phyloP scores from a whole-genome alignment of 2,888 invertebrate species.

The Spodoptera exigua region DNA sequence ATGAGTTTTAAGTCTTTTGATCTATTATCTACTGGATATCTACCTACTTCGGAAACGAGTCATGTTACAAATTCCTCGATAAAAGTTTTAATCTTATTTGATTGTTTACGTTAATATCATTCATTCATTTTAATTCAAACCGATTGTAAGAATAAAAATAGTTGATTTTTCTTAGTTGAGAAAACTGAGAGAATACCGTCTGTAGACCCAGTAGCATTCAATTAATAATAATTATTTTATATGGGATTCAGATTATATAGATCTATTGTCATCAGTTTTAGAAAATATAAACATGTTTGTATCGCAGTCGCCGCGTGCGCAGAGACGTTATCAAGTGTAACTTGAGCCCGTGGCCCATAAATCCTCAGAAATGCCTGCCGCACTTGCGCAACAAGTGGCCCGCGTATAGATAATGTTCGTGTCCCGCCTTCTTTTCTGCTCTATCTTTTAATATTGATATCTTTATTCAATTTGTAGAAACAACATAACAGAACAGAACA shows the following conservation, averaged over 20 bases:
- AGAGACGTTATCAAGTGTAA: conserved; percentile 84
- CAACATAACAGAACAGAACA: no score
- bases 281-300: conserved; percentile 72
- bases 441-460: conserved; percentile 64
- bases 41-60: not conserved
- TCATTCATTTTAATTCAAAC: no score
- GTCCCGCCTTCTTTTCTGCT: conserved; percentile 62
- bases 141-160: no score
- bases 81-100: no score
- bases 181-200: no score
- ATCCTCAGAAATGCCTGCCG: conserved; percentile 78
- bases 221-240: conserved; percentile 9
- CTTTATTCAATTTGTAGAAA: conserved; percentile 36
- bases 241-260: conserved; percentile 47
- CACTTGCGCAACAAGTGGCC: conserved; percentile 84
- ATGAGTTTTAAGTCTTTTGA: conserved; percentile 20
- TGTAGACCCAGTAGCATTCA: no score
- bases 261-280: conserved; percentile 68
- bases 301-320: conserved; percentile 66
- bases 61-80: no score
- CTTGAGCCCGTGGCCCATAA: conserved; percentile 81
- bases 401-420: conserved; percentile 67
- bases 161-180: no score
- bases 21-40: conserved; percentile 13
- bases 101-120: no score